Evolutionary conservation across 2,888 invertebrate species (phyloP).

Genomic region (Heliconius ethilla): DNA sequence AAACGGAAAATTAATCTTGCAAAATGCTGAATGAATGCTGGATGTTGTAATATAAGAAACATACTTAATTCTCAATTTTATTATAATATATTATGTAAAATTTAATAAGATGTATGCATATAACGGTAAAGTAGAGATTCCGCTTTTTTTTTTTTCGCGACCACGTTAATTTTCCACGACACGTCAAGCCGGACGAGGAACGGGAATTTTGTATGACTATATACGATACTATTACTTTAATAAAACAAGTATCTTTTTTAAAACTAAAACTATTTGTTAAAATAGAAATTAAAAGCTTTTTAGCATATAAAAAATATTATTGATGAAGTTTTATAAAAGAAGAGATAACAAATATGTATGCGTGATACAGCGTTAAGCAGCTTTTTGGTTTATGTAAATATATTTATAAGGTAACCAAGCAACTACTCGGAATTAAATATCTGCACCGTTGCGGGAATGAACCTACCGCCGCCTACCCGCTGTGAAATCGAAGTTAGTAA

Average conservation of each 20-base stretch:
- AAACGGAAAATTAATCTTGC: neutral
- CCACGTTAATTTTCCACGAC: slow-evolving; percentile 20
- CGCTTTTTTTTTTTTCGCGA: slow-evolving; percentile 11
- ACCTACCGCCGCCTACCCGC: neutral
- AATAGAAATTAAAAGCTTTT: no score
- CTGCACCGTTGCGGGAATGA: no score
- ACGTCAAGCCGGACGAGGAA: slow-evolving; percentile 3
- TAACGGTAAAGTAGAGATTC: slow-evolving; percentile 14
- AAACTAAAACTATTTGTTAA: no score
- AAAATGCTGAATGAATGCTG: no score
- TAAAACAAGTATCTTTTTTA: neutral
- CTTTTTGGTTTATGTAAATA: neutral
- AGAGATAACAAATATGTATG: no score
- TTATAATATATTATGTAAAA: neutral
- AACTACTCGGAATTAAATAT: neutral
- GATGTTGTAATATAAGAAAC: no score
- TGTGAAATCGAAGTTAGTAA: neutral
- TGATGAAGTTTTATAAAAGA: no score
- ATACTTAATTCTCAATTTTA: neutral
- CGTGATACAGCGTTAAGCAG: neutral
- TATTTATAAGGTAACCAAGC: no score
- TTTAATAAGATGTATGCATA: neutral
- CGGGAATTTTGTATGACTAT: slow-evolving; percentile 15
- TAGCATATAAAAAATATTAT: no score
- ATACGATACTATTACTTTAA: neutral